Evolutionary conservation across 2,888 invertebrate species (phyloP).

Genomic region (Metacarcinus magister): DNA sequence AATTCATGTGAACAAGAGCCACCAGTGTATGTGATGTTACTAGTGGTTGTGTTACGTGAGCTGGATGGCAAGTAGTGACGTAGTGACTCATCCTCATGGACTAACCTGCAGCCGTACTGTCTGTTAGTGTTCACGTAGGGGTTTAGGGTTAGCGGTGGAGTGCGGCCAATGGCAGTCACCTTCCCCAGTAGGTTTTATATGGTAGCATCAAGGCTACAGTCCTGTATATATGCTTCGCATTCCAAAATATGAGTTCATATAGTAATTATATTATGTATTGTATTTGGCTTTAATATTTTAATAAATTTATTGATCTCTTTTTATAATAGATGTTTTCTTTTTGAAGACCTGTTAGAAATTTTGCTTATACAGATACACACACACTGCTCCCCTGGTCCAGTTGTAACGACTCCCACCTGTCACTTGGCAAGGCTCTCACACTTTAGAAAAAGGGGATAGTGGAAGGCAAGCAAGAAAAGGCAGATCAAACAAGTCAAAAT

Average conservation of each 20-base stretch:
- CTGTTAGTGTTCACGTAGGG: slow-evolving; percentile 33
- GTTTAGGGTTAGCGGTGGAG: background rate
- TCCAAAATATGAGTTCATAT: slow-evolving; percentile 22
- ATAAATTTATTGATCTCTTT: slow-evolving; percentile 46
- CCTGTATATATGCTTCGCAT: slow-evolving; percentile 37
- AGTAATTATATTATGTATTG: slow-evolving; percentile 44
- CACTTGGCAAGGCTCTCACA: too few species aligned
- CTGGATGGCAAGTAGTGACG: slow-evolving; percentile 7
- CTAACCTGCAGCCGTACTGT: background rate
- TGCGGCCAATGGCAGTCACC: background rate
- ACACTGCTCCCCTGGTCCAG: too few species aligned
- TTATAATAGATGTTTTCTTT: background rate
- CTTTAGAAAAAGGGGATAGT: too few species aligned
- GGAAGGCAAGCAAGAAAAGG: too few species aligned
- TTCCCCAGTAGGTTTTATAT: background rate
- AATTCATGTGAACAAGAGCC: background rate
- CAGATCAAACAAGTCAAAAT: too few species aligned
- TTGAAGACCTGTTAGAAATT: background rate
- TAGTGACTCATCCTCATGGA: background rate
- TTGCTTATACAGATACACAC: background rate
- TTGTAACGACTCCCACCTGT: too few species aligned
- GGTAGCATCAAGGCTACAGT: background rate
- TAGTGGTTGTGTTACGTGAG: background rate
- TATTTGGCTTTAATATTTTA: slow-evolving; percentile 53
- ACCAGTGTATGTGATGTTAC: background rate